Evolutionary conservation across 2,888 invertebrate species (phyloP), one percentile per base, ranked within the genome.

Genomic region (Deilephila porcellus): DNA sequence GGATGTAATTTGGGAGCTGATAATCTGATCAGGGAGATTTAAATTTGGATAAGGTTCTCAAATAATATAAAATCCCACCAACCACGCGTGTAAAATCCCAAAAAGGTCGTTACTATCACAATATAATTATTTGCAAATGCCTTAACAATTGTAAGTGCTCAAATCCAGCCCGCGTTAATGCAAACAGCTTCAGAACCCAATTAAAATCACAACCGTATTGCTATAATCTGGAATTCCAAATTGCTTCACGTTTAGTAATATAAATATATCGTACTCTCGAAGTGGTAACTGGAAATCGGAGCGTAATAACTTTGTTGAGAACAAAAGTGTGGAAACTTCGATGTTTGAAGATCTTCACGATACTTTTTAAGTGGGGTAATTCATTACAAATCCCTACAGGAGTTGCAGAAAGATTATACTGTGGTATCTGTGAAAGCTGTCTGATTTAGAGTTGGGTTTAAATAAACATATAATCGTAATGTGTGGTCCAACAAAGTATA

Each of bases 201-300:
- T 67, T 52, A 67, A 25, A 67, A 67, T 67, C 14, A 52, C 25
- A 25, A 25, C 45, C 25, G 45, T 67, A 25, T 67, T 45, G 52
- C n/a, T 7, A n/a, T 67, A 45, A 64, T 64, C 45, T 37, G n/a
- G 37, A 45, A 45, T 52, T 8, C n/a, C 11, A 45, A 52, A 52
- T 52, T 52, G 25, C 20, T 20, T 62, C 62, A 32, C 45, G 20
- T 25, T 64, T n/a, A 64, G 20, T 34, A 64, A 20, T 45, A 64
- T 45, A 20, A 20, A 45, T 20, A 56, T n/a, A 45, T 14, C 45
- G 45, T 45, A 11, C 45, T 45, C 45, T 14, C 45, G 14, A 45
- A 45, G 45, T 45, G 45, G 45, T 45, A 45, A 45, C 45, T 45
- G 45, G 45, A 45, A 45, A 45, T 45, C 45, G 45, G 45, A 45